These are phyloP conservation scores for Florisuga fusca DNA, from an alignment of 2,797 vertebrate species.

Conservation along the genomic window DNA sequence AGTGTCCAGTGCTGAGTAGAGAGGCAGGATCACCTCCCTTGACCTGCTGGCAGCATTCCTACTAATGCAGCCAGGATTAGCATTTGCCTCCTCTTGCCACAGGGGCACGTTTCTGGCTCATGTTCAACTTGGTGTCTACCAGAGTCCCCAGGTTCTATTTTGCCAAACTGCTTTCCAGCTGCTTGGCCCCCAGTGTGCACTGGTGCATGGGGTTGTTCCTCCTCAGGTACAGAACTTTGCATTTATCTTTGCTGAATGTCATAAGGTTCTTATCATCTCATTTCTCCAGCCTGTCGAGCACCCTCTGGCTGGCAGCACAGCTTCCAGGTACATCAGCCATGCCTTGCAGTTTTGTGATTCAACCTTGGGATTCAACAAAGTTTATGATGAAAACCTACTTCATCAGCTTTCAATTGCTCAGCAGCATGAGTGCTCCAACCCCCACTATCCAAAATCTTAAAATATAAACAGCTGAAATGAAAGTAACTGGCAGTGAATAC, in stretches of 20 bases:
- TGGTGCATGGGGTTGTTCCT: not conserved
- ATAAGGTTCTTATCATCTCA: not conserved
- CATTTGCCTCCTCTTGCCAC: not conserved
- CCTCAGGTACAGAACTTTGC: not conserved
- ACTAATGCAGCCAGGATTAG: not conserved
- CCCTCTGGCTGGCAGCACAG: not conserved
- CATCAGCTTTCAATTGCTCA: not conserved
- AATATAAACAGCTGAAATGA: not conserved
- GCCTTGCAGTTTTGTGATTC: not conserved
- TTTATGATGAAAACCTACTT: not conserved
- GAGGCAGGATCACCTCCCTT: not conserved
- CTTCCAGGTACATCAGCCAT: not conserved
- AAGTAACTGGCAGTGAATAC: not conserved
- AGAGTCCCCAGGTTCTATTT: not conserved
- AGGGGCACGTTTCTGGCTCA: not conserved
- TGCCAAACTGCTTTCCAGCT: not conserved
- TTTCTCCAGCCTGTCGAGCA: not conserved
- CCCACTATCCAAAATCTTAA: not conserved
- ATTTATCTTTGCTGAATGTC: not conserved
- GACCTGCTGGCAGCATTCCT: not conserved
- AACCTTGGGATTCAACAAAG: not conserved
- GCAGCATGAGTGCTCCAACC: not conserved
- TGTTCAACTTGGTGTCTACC: too few species aligned
- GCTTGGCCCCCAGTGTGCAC: not conserved
- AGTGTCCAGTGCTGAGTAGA: not conserved